Conservation (phyloP, 2,113 vertebrate species). For the Xiphophorus hellerii region DNA sequence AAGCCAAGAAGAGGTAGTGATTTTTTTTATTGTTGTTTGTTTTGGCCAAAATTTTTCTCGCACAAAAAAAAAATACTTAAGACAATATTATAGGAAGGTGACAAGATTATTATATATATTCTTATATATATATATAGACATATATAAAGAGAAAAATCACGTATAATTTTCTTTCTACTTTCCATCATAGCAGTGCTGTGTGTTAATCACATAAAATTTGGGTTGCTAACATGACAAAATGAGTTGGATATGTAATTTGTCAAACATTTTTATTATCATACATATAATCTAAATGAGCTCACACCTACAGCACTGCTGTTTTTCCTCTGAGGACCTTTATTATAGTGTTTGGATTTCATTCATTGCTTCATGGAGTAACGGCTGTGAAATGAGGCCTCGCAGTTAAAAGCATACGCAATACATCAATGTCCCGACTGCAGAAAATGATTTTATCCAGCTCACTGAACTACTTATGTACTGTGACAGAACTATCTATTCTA, state of each 20-base stretch:
- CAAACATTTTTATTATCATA: not conserved
- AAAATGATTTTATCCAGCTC: constrained; percentile 67
- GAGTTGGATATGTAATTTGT: not conserved
- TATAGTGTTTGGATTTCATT: constrained; percentile 12
- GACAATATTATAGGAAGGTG: too few relatives aligned
- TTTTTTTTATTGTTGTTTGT: too few relatives aligned
- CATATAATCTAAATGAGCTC: not conserved
- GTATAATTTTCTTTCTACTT: too few relatives aligned
- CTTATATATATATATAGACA: too few relatives aligned
- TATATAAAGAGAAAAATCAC: too few relatives aligned
- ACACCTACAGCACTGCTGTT: not conserved
- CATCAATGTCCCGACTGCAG: constrained; percentile 49
- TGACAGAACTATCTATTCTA: constrained; percentile 68
- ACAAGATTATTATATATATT: too few relatives aligned
- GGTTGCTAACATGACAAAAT: too few relatives aligned
- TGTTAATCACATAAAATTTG: too few relatives aligned
- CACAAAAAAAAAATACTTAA: too few relatives aligned
- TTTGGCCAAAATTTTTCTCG: too few relatives aligned
- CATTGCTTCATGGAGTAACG: constrained; percentile 20
- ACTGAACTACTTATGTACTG: constrained; percentile 51
- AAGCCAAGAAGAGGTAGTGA: too few relatives aligned
- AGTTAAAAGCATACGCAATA: constrained; percentile 47
- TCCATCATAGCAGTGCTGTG: too few relatives aligned
- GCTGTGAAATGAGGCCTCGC: constrained; percentile 49
- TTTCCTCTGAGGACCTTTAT: not conserved